These are phyloP conservation scores for Eumacrocentrus americanus DNA, from an alignment of 2,888 invertebrate species.

Conservation along the genomic window DNA sequence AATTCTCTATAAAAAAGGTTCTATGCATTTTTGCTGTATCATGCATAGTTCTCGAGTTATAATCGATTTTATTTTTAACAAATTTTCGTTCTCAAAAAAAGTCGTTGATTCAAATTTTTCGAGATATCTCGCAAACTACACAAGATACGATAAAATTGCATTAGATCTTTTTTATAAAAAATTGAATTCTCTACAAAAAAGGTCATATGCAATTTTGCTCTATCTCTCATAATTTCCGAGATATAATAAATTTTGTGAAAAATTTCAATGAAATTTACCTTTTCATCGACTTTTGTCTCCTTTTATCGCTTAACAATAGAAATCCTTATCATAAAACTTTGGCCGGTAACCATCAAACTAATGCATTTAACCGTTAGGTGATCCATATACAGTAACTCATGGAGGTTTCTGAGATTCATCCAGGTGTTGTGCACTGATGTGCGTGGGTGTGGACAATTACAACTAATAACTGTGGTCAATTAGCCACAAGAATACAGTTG, in stretches of 20 bases:
- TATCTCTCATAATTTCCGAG: neutral
- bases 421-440: conserved; percentile 39
- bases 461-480: conserved; percentile 50
- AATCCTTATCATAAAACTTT: neutral
- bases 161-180: neutral
- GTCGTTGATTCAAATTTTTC: too few species aligned
- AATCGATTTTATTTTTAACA: too few species aligned
- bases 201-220: neutral
- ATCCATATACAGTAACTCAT: too few species aligned
- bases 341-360: neutral
- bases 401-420: too few species aligned
- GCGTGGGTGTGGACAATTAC: conserved; percentile 47
- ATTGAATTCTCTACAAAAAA: neutral
- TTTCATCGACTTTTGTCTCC: too few species aligned
- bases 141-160: neutral
- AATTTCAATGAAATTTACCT: neutral
- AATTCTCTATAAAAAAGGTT: neutral
- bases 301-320: too few species aligned
- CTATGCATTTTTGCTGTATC: neutral
- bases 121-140: too few species aligned
- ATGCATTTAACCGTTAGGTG: too few species aligned
- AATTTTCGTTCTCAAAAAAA: too few species aligned
- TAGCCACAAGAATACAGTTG: conserved; percentile 47
- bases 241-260: neutral
- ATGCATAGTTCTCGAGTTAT: neutral